Base-by-base conservation (phyloP, 2,113 vertebrate species). In the Stegastes partitus region DNA sequence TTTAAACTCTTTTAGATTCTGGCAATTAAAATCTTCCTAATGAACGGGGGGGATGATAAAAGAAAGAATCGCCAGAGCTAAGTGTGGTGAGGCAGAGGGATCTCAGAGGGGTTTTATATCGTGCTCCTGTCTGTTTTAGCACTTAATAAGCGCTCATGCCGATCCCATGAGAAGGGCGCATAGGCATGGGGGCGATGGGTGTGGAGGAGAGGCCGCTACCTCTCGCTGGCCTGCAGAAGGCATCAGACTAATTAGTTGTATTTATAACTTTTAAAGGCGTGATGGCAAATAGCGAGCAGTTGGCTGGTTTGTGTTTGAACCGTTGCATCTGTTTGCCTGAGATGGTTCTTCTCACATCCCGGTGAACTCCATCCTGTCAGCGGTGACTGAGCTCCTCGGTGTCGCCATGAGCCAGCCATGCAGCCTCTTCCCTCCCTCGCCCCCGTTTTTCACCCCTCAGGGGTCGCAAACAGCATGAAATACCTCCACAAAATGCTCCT, bases 201-300 rank as follows among this genome's bases (percentile, higher is more conserved):
- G 88, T 74, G 73, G 73, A 69, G 62, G 57, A 45, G 21, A 14
- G 53, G 77, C 61, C 6, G 50, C 66, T 82, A 79, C 89, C 87
- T 78, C 77, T 82, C 44, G 53, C 78, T 74, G 87, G 77, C 79
- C 83, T 12, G 68, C 61, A 58, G 68, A 80, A 74, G 55, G 25
- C 26, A 8, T 49, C 83, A 69, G 58, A 76, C 89, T 94, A 93
- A 95, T 95, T 93, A 84, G 68, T 80, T 79, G 68, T 95, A 95
- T 95, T 94, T 93, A 92, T 95, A 94, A 87, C 91, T 90, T 88
- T 79, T 94, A 34, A 86, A 81, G 82, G 55, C 23, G 25, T 73
- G 68, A 90, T 85, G 92, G 85, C 76, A 95, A 94, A 95, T 94
- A 93, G 87, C 87, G 68, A 49, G 66, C 50, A 64, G 72, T 77